phyloP scores from a whole-genome alignment of 2,888 invertebrate species.

The Nemurella pictetii region DNA sequence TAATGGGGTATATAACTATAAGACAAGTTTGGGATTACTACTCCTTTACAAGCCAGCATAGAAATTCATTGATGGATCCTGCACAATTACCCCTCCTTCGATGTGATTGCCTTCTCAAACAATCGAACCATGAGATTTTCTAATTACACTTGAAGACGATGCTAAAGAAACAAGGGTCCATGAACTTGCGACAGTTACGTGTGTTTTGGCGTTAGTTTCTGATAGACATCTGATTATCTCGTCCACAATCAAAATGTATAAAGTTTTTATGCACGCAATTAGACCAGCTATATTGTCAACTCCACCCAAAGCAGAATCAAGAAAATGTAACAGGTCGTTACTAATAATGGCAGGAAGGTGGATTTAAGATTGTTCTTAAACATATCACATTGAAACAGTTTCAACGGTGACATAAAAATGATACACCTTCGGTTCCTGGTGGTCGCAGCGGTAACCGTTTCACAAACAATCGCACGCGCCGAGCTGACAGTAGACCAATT shows the following conservation, averaged over 20 bases:
- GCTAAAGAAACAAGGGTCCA: constrained; percentile 6
- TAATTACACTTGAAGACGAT: too few species aligned
- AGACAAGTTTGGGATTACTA: too few species aligned
- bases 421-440: not conserved
- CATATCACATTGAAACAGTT: not conserved
- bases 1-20: too few species aligned
- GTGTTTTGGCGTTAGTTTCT: not conserved
- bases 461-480: not conserved
- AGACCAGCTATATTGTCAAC: not conserved
- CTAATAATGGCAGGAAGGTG: constrained; percentile 5
- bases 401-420: not conserved
- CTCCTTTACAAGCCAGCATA: too few species aligned
- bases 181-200: constrained; percentile 2
- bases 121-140: too few species aligned
- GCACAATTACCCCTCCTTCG: too few species aligned
- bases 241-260: not conserved
- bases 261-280: not conserved
- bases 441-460: not conserved
- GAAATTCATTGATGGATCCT: too few species aligned
- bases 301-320: not conserved
- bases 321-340: not conserved
- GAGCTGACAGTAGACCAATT: not conserved
- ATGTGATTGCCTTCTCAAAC: too few species aligned
- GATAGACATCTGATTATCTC: not conserved
- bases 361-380: not conserved